A percentile compares a stretch with the other conserved stretches of the same genome.
phyloP scores from a whole-genome alignment of 2,113 vertebrate species.

The Platysteira castanea region DNA sequence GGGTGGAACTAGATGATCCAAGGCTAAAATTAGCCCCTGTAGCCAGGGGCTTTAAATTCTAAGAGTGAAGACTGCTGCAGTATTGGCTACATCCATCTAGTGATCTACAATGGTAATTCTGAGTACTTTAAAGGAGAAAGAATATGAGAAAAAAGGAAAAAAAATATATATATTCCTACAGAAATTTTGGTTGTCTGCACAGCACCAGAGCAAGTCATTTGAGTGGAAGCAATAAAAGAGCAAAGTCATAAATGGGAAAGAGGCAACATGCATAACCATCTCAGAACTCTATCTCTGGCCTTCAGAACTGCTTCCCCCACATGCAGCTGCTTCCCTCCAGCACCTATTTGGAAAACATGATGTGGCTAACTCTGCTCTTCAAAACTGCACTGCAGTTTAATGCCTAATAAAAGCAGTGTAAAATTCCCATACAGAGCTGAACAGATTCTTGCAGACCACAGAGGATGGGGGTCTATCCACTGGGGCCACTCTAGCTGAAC shows the following conservation, averaged over 20 bases:
- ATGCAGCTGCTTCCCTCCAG: background rate
- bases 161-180: background rate
- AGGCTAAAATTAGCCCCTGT: background rate
- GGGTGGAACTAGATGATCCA: background rate
- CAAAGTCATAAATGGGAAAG: background rate
- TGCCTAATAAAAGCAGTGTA: background rate
- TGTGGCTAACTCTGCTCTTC: background rate
- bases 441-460: background rate
- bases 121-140: background rate
- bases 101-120: background rate
- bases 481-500: background rate
- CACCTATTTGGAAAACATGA: background rate
- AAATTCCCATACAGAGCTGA: background rate
- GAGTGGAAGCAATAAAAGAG: background rate
- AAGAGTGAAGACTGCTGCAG: background rate
- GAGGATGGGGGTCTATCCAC: background rate
- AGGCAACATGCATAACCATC: background rate
- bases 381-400: background rate
- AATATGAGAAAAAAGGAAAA: background rate
- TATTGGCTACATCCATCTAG: background rate
- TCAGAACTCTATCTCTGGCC: background rate
- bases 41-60: background rate
- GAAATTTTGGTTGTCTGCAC: background rate
- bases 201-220: background rate
- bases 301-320: background rate